A percentile compares a stretch with the other conserved stretches of the same genome.
Conservation (phyloP, 2,113 vertebrate genomes). For the Calonectris borealis region DNA sequence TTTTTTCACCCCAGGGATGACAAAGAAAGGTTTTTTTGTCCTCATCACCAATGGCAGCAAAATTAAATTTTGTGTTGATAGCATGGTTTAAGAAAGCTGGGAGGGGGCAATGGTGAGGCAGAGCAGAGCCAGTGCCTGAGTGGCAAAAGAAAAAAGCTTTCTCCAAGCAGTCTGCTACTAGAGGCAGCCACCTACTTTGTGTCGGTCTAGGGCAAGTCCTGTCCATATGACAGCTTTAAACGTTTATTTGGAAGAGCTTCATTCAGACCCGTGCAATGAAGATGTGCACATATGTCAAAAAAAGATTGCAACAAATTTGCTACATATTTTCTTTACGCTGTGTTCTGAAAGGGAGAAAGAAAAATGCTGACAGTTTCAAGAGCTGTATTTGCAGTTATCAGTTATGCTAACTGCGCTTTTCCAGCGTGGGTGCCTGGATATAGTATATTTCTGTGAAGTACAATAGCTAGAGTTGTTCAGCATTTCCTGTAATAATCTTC, state of each 20-base stretch:
- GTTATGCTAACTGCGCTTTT: not conserved
- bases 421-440: not conserved
- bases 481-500: not conserved
- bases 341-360: not conserved
- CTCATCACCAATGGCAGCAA: not conserved
- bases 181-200: not conserved
- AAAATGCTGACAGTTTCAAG: not conserved
- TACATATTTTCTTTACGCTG: not conserved
- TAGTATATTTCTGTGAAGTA: not conserved
- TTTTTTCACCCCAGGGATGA: not conserved
- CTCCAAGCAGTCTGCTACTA: not conserved
- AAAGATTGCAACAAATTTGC: not conserved
- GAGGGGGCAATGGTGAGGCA: not conserved
- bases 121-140: not conserved
- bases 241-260: not conserved
- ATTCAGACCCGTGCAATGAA: not conserved
- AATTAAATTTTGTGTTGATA: not conserved
- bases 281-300: fast-evolving
- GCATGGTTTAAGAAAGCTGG: not conserved
- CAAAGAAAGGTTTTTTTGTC: not conserved
- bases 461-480: not conserved
- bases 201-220: not conserved
- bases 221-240: not conserved
- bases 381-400: not conserved
- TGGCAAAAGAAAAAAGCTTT: not conserved